These are phyloP conservation scores for Trachythela sp. DNA, from an alignment of 64 coral and sea anemone species.

Conservation along the genomic window DNA sequence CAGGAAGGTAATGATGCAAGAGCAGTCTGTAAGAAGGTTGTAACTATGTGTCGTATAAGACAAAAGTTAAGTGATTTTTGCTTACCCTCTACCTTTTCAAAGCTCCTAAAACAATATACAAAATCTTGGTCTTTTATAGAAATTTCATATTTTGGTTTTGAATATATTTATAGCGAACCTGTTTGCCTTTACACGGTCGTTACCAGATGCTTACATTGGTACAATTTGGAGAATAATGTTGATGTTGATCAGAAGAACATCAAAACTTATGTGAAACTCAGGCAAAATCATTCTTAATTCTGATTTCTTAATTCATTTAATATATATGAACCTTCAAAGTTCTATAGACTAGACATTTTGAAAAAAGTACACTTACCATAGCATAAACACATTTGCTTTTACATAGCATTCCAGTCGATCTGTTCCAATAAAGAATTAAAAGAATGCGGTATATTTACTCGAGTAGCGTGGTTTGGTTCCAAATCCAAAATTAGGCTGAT, in stretches of 20 bases:
- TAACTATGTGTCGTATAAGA: too few species aligned
- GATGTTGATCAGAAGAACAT: not conserved
- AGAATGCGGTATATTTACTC: not conserved
- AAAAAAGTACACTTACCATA: not conserved
- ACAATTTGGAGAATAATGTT: not conserved
- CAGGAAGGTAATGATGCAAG: too few species aligned
- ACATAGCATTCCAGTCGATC: not conserved
- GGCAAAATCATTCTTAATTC: not conserved
- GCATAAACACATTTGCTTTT: not conserved
- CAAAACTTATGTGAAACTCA: not conserved
- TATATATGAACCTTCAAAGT: not conserved
- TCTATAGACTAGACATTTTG: not conserved
- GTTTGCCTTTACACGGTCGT: too few species aligned
- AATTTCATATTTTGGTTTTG: too few species aligned
- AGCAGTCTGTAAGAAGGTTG: too few species aligned
- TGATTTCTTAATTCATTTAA: not conserved
- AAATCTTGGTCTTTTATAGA: too few species aligned
- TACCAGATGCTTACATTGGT: not conserved
- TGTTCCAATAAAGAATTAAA: not conserved
- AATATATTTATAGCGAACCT: too few species aligned
- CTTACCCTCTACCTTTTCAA: too few species aligned
- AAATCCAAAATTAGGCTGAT: not conserved
- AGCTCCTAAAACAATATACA: too few species aligned
- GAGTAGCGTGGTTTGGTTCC: not conserved
- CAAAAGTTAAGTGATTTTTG: too few species aligned